Conservation (phyloP, 2,888 invertebrate species). For the Xylocampa areola region DNA sequence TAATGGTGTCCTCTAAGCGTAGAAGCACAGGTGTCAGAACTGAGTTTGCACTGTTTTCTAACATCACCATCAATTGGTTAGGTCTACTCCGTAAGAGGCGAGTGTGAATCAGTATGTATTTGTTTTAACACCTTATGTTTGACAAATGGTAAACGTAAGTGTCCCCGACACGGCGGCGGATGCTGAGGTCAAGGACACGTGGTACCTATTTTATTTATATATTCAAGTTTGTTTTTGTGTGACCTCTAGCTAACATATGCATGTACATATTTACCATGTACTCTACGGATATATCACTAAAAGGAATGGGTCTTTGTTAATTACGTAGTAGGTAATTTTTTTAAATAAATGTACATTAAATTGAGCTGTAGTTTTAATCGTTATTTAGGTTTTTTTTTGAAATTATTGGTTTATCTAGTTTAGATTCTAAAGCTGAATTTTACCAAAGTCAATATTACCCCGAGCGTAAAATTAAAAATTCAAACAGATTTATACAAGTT, state of each 20-base stretch:
- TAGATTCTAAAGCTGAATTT: too few species aligned
- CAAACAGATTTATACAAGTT: too few species aligned
- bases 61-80: conserved; percentile 53
- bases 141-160: conserved; percentile 69
- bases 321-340: background rate
- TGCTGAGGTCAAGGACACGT: conserved; percentile 72
- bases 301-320: conserved; percentile 12
- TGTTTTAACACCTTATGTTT: conserved; percentile 77
- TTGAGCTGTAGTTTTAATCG: too few species aligned
- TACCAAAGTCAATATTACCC: too few species aligned
- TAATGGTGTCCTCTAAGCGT: conserved; percentile 28
- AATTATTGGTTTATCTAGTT: too few species aligned
- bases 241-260: conserved; percentile 37
- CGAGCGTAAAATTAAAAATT: too few species aligned
- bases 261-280: conserved; percentile 45
- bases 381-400: too few species aligned
- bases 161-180: conserved; percentile 63
- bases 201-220: conserved; percentile 51
- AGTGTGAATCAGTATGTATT: conserved; percentile 73
- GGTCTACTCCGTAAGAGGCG: conserved; percentile 55
- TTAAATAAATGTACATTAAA: too few species aligned
- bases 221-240: conserved; percentile 41
- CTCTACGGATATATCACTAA: conserved; percentile 22
- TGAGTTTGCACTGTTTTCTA: conserved; percentile 54
- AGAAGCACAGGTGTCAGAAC: conserved; percentile 45